phyloP scores from a whole-genome alignment of 1,140 invertebrate species.

The Episyrphus balteatus region DNA sequence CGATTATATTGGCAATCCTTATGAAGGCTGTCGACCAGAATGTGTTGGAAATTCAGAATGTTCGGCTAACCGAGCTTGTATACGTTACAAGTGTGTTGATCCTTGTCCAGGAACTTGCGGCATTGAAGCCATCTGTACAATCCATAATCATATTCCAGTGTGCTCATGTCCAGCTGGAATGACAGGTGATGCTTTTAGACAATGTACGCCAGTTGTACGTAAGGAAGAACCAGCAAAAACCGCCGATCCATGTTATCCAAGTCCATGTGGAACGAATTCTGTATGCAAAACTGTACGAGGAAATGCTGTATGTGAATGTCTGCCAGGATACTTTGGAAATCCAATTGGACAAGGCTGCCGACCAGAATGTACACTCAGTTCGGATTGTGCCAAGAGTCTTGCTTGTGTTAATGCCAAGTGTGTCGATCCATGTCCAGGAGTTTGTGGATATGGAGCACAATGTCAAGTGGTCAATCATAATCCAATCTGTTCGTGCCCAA shows the following conservation, averaged over 20 bases:
- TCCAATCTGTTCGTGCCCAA: slow-evolving; percentile 61
- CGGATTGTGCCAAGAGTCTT: slow-evolving; percentile 62
- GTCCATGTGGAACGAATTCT: slow-evolving; percentile 62
- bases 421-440: slow-evolving; percentile 68
- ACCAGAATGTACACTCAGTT: slow-evolving; percentile 68
- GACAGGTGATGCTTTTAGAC: slow-evolving; percentile 64
- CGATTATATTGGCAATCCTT: slow-evolving; percentile 47
- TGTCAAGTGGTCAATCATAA: slow-evolving; percentile 62
- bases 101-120: slow-evolving; percentile 48
- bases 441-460: slow-evolving; percentile 45
- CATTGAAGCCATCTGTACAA: slow-evolving; percentile 49
- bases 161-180: slow-evolving; percentile 50
- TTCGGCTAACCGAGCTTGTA: slow-evolving; percentile 42
- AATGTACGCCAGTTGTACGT: slow-evolving; percentile 18
- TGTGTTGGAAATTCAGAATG: slow-evolving; percentile 49
- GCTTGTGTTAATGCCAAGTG: slow-evolving; percentile 73
- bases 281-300: slow-evolving; percentile 48
- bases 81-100: slow-evolving; percentile 47
- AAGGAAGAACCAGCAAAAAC: slow-evolving; percentile 37
- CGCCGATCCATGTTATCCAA: slow-evolving; percentile 54
- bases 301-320: slow-evolving; percentile 54
- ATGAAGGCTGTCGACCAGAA: slow-evolving; percentile 47
- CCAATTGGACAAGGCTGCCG: slow-evolving; percentile 59
- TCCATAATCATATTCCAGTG: slow-evolving; percentile 53
- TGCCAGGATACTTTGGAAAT: slow-evolving; percentile 65